phyloP scores from a whole-genome alignment of 2,113 vertebrate species.

The Peromyscus leucopus region DNA sequence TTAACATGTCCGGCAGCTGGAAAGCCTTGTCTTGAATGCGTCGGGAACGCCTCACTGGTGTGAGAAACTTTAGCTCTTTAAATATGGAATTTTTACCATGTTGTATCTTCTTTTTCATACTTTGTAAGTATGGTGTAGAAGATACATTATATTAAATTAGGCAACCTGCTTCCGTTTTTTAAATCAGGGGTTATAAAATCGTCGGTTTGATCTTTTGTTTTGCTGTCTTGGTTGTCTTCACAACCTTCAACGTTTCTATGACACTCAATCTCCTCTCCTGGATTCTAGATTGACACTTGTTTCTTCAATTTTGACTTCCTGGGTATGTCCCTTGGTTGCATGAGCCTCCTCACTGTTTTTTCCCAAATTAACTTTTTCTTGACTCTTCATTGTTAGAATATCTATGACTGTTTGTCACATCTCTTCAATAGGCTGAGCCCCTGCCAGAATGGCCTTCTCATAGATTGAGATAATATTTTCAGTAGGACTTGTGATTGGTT shows the following conservation, averaged over 20 bases:
- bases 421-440: constrained; percentile 89
- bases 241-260: constrained; percentile 59
- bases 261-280: constrained; percentile 70
- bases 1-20: constrained; percentile 87
- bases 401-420: constrained; percentile 89
- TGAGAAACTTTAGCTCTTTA: constrained; percentile 94
- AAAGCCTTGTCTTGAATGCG: constrained; percentile 91
- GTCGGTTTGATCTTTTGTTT: constrained; percentile 62
- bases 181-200: constrained; percentile 78
- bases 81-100: constrained; percentile 85
- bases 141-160: constrained; percentile 90
- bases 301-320: constrained; percentile 63
- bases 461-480: constrained; percentile 87
- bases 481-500: constrained; percentile 78
- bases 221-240: constrained; percentile 60
- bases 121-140: constrained; percentile 90
- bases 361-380: constrained; percentile 78
- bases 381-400: constrained; percentile 81
- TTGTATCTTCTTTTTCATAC: constrained; percentile 89
- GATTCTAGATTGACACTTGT: neutral
- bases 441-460: constrained; percentile 88
- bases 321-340: constrained; percentile 62
- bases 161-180: constrained; percentile 81
- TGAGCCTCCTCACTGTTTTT: constrained; percentile 52
- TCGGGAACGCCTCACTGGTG: constrained; percentile 94